Evolutionary conservation across 2,888 invertebrate species (phyloP).

Genomic region (Oscheius myriophilus): DNA sequence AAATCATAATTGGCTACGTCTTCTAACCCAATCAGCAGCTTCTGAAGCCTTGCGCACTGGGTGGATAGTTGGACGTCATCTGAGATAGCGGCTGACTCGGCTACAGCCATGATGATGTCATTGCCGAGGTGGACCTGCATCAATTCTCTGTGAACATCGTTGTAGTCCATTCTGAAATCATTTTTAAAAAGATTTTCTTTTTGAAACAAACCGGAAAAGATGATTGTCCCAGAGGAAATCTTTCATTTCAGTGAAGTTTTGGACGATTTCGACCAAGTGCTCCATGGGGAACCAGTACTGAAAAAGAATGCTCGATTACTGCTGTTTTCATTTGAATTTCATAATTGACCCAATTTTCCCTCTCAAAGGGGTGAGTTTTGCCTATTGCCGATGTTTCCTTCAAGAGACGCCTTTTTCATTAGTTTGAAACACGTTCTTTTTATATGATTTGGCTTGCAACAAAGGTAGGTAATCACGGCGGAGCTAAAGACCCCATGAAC

Average conservation of each 20-base stretch:
- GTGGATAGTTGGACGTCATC: slow-evolving; percentile 34
- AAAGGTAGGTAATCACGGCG: too few relatives aligned
- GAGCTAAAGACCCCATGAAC: too few relatives aligned
- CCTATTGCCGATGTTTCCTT: too few relatives aligned
- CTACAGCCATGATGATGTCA: slow-evolving; percentile 34
- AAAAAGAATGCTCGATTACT: slow-evolving; percentile 4
- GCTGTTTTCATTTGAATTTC: not conserved
- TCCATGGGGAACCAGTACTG: slow-evolving; percentile 45
- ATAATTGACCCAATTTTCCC: too few relatives aligned
- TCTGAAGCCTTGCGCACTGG: slow-evolving; percentile 35
- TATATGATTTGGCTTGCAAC: too few relatives aligned
- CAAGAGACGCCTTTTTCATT: too few relatives aligned
- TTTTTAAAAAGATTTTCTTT: too few relatives aligned
- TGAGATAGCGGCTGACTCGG: slow-evolving; percentile 39
- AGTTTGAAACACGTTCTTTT: too few relatives aligned
- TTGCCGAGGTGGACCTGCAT: slow-evolving; percentile 46
- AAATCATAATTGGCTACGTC: slow-evolving; percentile 31
- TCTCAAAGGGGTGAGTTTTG: too few relatives aligned
- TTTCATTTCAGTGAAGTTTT: slow-evolving; percentile 28
- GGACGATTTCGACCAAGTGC: slow-evolving; percentile 24
- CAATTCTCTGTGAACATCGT: slow-evolving; percentile 39
- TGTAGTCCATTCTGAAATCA: slow-evolving; percentile 39
- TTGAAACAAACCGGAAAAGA: slow-evolving; percentile 38
- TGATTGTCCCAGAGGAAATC: slow-evolving; percentile 32
- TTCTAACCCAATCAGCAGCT: slow-evolving; percentile 35